phyloP scores from a whole-genome alignment of 2,888 invertebrate species.

The Phalera bucephala region DNA sequence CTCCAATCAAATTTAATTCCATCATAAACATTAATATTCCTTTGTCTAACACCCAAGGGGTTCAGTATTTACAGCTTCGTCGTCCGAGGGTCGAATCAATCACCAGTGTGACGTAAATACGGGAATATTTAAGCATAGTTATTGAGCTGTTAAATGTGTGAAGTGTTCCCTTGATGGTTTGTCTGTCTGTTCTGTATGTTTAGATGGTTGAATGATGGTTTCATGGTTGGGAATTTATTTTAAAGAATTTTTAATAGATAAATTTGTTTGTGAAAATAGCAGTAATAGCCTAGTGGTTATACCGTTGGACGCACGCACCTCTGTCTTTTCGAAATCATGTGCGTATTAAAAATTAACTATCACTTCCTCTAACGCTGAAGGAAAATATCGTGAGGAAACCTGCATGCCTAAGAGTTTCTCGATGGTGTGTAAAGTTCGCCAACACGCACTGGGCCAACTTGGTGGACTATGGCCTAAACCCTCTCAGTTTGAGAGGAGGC shows the following conservation, averaged over 20 bases:
- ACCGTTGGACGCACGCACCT: no score
- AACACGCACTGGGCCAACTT: no score
- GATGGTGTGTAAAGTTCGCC: no score
- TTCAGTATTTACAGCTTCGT: conserved; percentile 10
- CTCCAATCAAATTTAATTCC: conserved; percentile 19
- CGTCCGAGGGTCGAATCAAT: conserved; percentile 45
- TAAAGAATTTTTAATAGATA: background rate
- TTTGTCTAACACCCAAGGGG: conserved; percentile 35
- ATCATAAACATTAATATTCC: conserved; percentile 28
- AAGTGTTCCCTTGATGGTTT: conserved; percentile 6
- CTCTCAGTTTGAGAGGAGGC: no score
- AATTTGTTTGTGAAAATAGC: no score
- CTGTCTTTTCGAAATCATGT: no score
- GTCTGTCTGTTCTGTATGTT: background rate
- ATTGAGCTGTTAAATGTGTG: conserved; percentile 33
- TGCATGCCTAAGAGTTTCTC: no score
- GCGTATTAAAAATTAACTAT: no score
- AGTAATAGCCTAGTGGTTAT: no score
- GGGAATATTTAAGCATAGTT: conserved; percentile 18
- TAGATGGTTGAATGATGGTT: background rate
- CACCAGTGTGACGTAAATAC: conserved; percentile 17
- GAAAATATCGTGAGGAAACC: no score
- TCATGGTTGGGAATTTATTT: background rate
- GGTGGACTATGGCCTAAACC: no score
- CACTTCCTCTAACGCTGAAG: no score